These are phyloP conservation scores for Morbakka virulenta DNA, from an alignment of 30 jellyfish, hydroid and myxozoan species.

Conservation along the genomic window DNA sequence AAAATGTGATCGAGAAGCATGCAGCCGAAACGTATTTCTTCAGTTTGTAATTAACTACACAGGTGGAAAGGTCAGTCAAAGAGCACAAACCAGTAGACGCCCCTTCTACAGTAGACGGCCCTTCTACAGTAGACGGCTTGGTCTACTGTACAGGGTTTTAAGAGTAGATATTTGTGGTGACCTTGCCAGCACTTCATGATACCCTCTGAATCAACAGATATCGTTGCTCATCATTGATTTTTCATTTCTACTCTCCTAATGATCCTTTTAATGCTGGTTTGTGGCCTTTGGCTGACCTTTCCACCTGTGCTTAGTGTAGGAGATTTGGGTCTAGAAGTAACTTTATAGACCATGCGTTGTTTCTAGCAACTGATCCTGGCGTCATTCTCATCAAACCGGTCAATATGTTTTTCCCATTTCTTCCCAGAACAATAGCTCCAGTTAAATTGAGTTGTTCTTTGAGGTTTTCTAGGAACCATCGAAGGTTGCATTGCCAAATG, in stretches of 20 bases:
- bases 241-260: background rate
- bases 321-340: background rate
- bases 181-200: background rate
- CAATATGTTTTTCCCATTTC: too few species aligned
- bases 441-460: background rate
- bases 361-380: background rate
- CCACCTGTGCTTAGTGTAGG: background rate
- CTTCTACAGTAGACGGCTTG: too few species aligned
- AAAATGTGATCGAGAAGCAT: too few species aligned
- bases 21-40: too few species aligned
- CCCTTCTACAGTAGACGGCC: too few species aligned
- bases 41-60: too few species aligned
- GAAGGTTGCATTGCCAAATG: background rate
- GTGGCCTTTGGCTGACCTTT: background rate
- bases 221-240: background rate
- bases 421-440: too few species aligned
- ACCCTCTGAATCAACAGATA: background rate
- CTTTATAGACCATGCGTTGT: background rate
- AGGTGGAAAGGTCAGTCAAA: too few species aligned
- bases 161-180: background rate
- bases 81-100: too few species aligned
- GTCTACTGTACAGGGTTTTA: background rate
- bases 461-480: background rate
- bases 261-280: background rate
- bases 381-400: background rate